phyloP scores from a whole-genome alignment of 2,888 invertebrate species.

The Drosophila cognata region DNA sequence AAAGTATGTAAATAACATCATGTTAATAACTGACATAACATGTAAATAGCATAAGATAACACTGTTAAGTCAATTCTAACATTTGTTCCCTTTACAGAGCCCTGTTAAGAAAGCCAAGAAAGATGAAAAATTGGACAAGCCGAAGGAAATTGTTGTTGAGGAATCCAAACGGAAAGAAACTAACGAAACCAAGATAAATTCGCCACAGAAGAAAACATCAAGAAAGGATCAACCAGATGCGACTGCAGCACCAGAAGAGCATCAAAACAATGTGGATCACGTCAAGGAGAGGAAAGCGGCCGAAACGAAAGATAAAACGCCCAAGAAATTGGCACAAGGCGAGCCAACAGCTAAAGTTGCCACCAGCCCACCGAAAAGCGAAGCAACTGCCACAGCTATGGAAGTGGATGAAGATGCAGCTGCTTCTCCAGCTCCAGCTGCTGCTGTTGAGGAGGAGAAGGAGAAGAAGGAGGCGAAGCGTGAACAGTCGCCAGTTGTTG shows the following conservation, averaged over 20 bases:
- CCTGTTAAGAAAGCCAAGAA: conserved; percentile 60
- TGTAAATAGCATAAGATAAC: background rate
- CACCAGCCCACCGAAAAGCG: conserved; percentile 49
- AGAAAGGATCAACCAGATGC: conserved; percentile 52
- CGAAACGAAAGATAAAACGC: conserved; percentile 35
- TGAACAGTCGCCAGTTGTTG: conserved; percentile 19
- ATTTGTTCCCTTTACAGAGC: conserved; percentile 36
- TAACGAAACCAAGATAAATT: conserved; percentile 30
- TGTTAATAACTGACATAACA: background rate
- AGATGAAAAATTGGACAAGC: conserved; percentile 48
- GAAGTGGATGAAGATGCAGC: conserved; percentile 56
- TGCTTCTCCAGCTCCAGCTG: conserved; percentile 51
- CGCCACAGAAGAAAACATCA: conserved; percentile 26
- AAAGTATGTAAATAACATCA: conserved; percentile 41
- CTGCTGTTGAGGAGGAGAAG: conserved; percentile 35
- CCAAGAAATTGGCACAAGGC: conserved; percentile 38
- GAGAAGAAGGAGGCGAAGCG: conserved; percentile 26
- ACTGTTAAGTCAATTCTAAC: background rate
- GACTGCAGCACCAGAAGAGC: conserved; percentile 41
- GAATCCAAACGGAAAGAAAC: conserved; percentile 17
- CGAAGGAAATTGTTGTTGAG: conserved; percentile 34
- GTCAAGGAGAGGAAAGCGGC: conserved; percentile 37
- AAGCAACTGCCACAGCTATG: conserved; percentile 51
- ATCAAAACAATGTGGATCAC: conserved; percentile 63
- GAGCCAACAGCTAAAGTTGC: conserved; percentile 53